phyloP scores from a whole-genome alignment of 2,888 invertebrate species.

The Apeira syringaria region DNA sequence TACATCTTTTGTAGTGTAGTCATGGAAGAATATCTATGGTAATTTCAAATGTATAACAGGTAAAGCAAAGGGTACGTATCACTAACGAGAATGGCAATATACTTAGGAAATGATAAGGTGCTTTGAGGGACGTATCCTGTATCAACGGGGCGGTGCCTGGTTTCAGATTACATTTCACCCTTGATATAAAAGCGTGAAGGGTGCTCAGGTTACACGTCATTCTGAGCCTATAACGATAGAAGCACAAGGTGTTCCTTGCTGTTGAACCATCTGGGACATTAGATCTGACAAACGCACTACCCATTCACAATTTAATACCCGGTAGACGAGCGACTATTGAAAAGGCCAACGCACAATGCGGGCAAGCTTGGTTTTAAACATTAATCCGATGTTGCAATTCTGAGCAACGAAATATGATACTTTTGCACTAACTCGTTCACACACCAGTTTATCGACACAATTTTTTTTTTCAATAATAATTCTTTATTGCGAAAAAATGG shows the following conservation, averaged over 20 bases:
- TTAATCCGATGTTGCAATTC: background rate
- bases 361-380: background rate
- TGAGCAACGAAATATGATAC: too few species aligned
- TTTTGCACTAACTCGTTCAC: too few species aligned
- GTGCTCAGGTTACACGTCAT: constrained; percentile 62
- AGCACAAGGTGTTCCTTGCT: constrained; percentile 1
- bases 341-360: background rate
- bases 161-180: constrained; percentile 71
- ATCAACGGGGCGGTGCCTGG: constrained; percentile 58
- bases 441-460: too few species aligned
- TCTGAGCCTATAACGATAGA: constrained; percentile 26
- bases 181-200: constrained; percentile 69
- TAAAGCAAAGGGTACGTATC: too few species aligned
- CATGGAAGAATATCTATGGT: too few species aligned
- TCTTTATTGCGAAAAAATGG: too few species aligned
- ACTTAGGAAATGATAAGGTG: constrained; percentile 76
- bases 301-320: too few species aligned
- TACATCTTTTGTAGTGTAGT: too few species aligned
- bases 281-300: too few species aligned
- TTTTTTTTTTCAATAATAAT: too few species aligned
- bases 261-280: background rate
- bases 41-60: too few species aligned
- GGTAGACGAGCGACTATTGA: too few species aligned
- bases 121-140: constrained; percentile 52
- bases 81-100: constrained; percentile 46